These are phyloP conservation scores for Parauchenoglanis punctatus DNA, from an alignment of 2,797 vertebrate species.

Conservation along the genomic window DNA sequence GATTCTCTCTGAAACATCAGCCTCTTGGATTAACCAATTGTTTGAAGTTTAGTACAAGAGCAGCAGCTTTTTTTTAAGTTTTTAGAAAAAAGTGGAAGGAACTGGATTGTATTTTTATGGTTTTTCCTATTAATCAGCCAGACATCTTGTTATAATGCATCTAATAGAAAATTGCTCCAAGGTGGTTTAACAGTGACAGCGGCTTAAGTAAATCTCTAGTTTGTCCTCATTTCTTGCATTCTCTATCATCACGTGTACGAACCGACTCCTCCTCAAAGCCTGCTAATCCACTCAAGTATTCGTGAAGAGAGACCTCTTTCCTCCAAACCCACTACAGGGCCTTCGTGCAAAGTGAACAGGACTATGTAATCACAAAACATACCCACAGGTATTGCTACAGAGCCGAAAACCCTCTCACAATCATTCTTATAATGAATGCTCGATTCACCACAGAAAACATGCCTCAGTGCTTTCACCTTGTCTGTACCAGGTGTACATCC, in stretches of 20 bases:
- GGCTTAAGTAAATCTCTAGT: not conserved
- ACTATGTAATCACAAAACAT: constrained; percentile 49
- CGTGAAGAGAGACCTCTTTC: constrained; percentile 5
- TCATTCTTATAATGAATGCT: constrained; percentile 57
- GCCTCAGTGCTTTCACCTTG: constrained; percentile 55
- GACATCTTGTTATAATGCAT: not conserved
- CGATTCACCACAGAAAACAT: constrained; percentile 49
- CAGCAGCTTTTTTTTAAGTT: constrained; percentile 11
- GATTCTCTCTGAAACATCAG: constrained; percentile 30
- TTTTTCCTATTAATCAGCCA: not conserved
- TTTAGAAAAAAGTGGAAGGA: constrained; percentile 1
- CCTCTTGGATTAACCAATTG: constrained; percentile 23
- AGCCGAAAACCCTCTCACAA: constrained; percentile 46
- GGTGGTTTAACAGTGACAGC: constrained; percentile 1
- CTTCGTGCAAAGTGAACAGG: constrained; percentile 32
- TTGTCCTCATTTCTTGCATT: not conserved
- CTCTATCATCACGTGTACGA: not conserved
- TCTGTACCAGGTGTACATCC: constrained; percentile 54
- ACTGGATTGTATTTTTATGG: not conserved
- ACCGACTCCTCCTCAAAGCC: not conserved
- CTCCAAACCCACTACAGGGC: constrained; percentile 9
- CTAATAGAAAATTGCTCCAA: not conserved
- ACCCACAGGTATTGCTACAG: constrained; percentile 38
- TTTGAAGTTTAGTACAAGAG: constrained; percentile 12
- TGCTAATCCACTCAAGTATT: constrained; percentile 32